Evolutionary conservation across 2,797 vertebrate genomes (phyloP), one percentile per base, ranked within the genome.

Genomic region (Carapus acus): DNA sequence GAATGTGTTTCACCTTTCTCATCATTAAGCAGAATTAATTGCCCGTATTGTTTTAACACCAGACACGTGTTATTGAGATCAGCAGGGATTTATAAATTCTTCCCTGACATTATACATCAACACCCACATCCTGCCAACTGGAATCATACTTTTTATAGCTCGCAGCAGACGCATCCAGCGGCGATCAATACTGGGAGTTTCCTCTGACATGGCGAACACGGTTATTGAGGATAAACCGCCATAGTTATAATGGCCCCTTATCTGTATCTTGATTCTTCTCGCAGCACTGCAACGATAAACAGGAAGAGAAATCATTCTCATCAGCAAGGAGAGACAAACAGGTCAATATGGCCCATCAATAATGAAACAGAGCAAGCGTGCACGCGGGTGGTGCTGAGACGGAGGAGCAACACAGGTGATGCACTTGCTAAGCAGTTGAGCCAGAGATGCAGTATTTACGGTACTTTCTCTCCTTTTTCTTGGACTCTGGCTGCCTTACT

Each of bases 261-360:
- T 52, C 43, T 62, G 44, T 48, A 66, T 67, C 50, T 54, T 8
- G 49, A 73, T 80, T 75, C 69, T 54, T 74, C 65, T 58, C 66
- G 62, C 70, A 65, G 66, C 31, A 41, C 49, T 2, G 58, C 6
- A 16, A 60, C 39, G 62, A 78, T 68, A 68, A 79, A 77, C 79
- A 73, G 63, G 71, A 83, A 73, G 64, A 58, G 45, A 48, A 69
- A 80, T 79, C 59, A 65, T 74, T 81, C 62, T 66, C 74, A 73
- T 80, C 78, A 69, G 71, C 42, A 74, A 57, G n/a, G 49, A 44
- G 68, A 80, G 76, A 83, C 77, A 83, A 85, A 76, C 79, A 54
- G 83, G 64, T 87, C 85, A 78, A 82, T 84, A 80, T 43, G 43
- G 58, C 36, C 68, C 54, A 77, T 85, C 78, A 83, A 83, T 84